These are phyloP conservation scores for Seriola aureovittata DNA, from an alignment of 2,113 vertebrate species.

Conservation along the genomic window DNA sequence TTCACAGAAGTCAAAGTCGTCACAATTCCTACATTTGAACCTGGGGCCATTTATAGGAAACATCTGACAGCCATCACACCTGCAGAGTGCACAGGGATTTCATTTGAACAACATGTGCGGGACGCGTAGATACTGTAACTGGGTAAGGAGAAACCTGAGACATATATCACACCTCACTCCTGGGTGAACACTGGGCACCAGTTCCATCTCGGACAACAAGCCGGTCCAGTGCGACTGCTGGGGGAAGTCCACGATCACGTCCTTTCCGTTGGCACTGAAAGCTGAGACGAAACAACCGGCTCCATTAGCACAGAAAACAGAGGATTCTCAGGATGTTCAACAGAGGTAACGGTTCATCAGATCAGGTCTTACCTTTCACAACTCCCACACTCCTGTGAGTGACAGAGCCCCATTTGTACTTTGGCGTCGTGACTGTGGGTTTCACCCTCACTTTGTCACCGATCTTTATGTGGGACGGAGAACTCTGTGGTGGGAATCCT, in stretches of 20 bases:
- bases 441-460: slow-evolving; percentile 98
- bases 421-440: slow-evolving; percentile 93
- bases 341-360: not conserved
- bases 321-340: not conserved
- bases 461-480: slow-evolving; percentile 97
- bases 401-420: slow-evolving; percentile 99
- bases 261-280: slow-evolving; percentile 91
- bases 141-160: not conserved
- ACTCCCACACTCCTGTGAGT: slow-evolving; percentile 97
- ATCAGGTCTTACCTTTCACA: slow-evolving; percentile 90
- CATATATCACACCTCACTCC: slow-evolving; percentile 89
- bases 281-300: slow-evolving; percentile 17
- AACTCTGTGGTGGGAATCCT: slow-evolving; percentile 97
- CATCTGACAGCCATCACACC: slow-evolving; percentile 99
- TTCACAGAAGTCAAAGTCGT: slow-evolving; percentile 99
- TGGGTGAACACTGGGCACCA: slow-evolving; percentile 96
- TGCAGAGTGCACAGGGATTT: slow-evolving; percentile 53
- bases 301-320: slow-evolving; percentile 2
- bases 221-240: slow-evolving; percentile 99
- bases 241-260: slow-evolving; percentile 97
- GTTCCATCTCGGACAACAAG: slow-evolving; percentile 96
- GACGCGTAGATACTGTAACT: not conserved
- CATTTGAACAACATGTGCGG: not conserved
- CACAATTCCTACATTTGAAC: slow-evolving; percentile 97
- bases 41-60: slow-evolving; percentile 97